phyloP scores from a whole-genome alignment of 2,797 vertebrate species.

The Sparidentex hasta region DNA sequence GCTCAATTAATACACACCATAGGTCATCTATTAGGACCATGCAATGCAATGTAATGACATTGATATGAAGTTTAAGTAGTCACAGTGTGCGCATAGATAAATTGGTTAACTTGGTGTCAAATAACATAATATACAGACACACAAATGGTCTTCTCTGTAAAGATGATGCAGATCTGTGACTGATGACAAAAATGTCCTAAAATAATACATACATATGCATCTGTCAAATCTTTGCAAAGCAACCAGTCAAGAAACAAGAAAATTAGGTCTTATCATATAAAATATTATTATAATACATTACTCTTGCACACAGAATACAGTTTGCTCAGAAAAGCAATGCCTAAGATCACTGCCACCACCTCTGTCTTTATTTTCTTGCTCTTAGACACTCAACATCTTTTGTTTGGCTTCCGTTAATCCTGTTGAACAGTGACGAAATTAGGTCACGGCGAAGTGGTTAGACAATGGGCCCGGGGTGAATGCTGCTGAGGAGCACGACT shows the following conservation, averaged over 20 bases:
- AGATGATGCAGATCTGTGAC: not conserved
- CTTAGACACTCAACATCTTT: conserved; percentile 24
- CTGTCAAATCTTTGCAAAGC: not conserved
- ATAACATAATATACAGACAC: too few species aligned
- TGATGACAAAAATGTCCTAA: not conserved
- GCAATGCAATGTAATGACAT: not conserved
- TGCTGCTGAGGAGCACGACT: conserved; percentile 17
- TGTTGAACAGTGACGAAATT: conserved; percentile 46
- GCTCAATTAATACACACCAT: not conserved
- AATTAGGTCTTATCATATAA: conserved; percentile 12
- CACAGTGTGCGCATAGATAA: too few species aligned
- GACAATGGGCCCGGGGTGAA: conserved; percentile 42
- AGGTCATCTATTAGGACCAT: not conserved
- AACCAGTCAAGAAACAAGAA: not conserved
- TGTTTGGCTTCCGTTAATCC: conserved; percentile 55
- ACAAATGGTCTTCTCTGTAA: not conserved
- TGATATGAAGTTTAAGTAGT: not conserved
- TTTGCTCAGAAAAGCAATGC: conserved; percentile 27
- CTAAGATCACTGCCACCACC: not conserved
- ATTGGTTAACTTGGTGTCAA: too few species aligned
- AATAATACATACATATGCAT: not conserved
- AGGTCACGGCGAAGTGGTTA: conserved; percentile 40
- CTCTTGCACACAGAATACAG: not conserved
- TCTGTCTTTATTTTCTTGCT: conserved; percentile 18
- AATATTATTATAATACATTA: not conserved